These are phyloP conservation scores for Argyresthia albistria DNA, from an alignment of 2,888 invertebrate species.

Conservation along the genomic window DNA sequence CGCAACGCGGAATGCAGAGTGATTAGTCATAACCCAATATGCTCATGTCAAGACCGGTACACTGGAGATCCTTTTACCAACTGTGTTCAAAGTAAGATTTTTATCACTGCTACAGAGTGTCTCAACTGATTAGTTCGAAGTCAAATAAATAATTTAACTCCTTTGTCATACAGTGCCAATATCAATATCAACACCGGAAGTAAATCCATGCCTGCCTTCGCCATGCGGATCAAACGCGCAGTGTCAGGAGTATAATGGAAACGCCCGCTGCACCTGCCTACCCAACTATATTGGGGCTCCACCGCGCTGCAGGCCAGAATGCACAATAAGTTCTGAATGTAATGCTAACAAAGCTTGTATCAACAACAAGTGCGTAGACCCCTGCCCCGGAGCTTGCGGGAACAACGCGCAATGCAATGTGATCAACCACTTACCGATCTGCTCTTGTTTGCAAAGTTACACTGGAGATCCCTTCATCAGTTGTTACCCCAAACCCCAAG, in stretches of 20 bases:
- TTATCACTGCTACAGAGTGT: neutral
- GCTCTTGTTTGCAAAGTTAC: conserved; percentile 77
- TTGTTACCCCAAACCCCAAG: conserved; percentile 42
- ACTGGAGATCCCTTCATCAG: conserved; percentile 81
- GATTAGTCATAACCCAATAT: conserved; percentile 86
- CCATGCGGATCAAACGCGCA: conserved; percentile 86
- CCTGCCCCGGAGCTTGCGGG: conserved; percentile 85
- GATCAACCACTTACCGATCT: conserved; percentile 78
- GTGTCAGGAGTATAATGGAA: conserved; percentile 77
- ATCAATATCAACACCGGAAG: conserved; percentile 34
- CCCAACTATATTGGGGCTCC: conserved; percentile 82
- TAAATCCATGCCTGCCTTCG: conserved; percentile 79
- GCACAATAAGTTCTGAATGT: conserved; percentile 80
- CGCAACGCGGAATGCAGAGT: conserved; percentile 85
- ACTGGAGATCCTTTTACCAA: conserved; percentile 84
- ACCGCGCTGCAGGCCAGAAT: conserved; percentile 83
- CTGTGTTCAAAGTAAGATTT: conserved; percentile 62
- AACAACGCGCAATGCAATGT: conserved; percentile 82
- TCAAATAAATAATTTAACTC: conserved; percentile 1
- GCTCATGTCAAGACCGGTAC: conserved; percentile 79
- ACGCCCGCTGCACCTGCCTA: conserved; percentile 80
- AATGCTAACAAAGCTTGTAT: conserved; percentile 78
- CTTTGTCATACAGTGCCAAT: conserved; percentile 26
- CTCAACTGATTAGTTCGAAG: neutral
- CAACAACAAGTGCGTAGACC: conserved; percentile 80